Evolutionary conservation across 2,797 vertebrate genomes (phyloP).

Genomic region (Vespertilio murinus): DNA sequence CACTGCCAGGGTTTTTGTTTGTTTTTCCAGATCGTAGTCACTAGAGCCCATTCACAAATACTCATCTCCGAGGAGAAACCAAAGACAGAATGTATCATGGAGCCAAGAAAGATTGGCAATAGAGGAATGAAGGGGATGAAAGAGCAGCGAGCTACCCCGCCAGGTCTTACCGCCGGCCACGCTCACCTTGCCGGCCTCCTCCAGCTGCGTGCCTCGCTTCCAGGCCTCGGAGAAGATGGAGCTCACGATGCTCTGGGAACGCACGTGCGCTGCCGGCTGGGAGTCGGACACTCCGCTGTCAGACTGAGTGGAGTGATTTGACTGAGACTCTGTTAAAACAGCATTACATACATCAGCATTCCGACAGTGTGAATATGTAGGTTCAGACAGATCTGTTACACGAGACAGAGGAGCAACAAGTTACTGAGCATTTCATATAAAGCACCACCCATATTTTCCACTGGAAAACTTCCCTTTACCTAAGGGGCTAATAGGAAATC

Average conservation of each 20-base stretch:
- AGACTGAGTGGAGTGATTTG: constrained; percentile 93
- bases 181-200: constrained; percentile 94
- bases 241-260: constrained; percentile 97
- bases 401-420: not conserved
- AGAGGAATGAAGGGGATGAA: constrained; percentile 57
- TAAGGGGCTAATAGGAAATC: not conserved
- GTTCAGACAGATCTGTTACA: not conserved
- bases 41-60: not conserved
- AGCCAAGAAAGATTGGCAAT: constrained; percentile 53
- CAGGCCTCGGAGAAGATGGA: constrained; percentile 99
- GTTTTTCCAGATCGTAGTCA: not conserved
- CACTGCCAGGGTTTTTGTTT: not conserved
- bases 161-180: constrained; percentile 62
- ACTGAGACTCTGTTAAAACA: constrained; percentile 88
- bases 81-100: constrained; percentile 14
- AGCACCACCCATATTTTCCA: not conserved
- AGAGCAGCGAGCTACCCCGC: constrained; percentile 17
- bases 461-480: constrained; percentile 36
- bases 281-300: constrained; percentile 98
- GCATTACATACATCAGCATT: not conserved
- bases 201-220: constrained; percentile 97
- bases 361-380: not conserved
- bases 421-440: constrained; percentile 8
- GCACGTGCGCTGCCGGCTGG: constrained; percentile 90
- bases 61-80: not conserved